phyloP scores from a whole-genome alignment of 2,113 vertebrate genomes.

The Vanacampus margaritifer region DNA sequence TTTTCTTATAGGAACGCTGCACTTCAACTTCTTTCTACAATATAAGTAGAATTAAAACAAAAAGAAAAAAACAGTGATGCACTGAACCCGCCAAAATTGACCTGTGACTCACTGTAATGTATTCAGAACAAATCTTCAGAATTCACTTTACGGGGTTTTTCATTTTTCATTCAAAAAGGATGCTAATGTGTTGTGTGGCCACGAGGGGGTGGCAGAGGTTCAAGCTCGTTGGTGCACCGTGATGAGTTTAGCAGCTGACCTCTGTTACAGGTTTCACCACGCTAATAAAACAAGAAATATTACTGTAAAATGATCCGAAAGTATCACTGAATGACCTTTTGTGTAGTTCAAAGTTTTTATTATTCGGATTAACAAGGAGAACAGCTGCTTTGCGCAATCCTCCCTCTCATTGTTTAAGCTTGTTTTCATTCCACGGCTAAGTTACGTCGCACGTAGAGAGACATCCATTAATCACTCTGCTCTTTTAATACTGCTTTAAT shows the following conservation, averaged over 20 bases:
- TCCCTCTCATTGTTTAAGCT: constrained; percentile 12
- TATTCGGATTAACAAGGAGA: not conserved
- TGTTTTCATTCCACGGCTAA: constrained; percentile 19
- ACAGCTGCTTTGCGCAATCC: constrained; percentile 28
- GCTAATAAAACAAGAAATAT: not conserved
- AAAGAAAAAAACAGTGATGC: no score
- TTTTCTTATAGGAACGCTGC: not conserved
- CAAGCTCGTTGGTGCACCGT: not conserved
- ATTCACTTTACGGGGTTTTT: no score
- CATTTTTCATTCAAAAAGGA: not conserved
- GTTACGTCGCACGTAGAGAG: not conserved
- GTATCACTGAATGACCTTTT: not conserved
- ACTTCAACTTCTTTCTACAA: not conserved
- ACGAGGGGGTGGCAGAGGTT: constrained; percentile 37
- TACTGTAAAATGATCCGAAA: not conserved
- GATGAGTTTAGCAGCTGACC: constrained; percentile 7
- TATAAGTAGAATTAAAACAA: no score
- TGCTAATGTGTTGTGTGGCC: constrained; percentile 1
- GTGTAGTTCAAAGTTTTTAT: not conserved
- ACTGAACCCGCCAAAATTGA: no score
- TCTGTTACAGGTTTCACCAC: constrained; percentile 1
- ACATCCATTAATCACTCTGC: constrained; percentile 8
- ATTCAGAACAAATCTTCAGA: no score
- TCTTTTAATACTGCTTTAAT: constrained; percentile 10
- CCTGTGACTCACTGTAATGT: no score